These are phyloP conservation scores for Philhelius pedissequus DNA, from an alignment of 2,888 invertebrate genomes.

Conservation along the genomic window DNA sequence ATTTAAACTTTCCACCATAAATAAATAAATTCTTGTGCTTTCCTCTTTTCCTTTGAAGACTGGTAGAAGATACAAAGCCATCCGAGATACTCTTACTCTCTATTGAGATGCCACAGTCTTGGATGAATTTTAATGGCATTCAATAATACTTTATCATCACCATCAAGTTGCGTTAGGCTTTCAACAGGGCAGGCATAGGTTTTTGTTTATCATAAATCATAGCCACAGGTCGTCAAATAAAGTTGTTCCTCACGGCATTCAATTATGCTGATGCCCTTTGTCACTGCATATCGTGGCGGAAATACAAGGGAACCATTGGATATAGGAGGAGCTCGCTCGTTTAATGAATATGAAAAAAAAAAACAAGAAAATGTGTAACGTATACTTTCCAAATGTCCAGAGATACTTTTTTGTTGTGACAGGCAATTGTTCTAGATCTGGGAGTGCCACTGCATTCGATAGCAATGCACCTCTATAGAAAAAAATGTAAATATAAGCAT, in stretches of 20 bases:
- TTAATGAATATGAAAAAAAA: background rate
- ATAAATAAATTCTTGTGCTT: conserved; percentile 22
- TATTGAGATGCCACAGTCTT: conserved; percentile 40
- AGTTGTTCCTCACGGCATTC: conserved; percentile 5
- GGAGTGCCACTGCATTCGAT: conserved; percentile 27
- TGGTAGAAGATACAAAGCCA: no score
- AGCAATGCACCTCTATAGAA: background rate
- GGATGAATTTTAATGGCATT: conserved; percentile 14
- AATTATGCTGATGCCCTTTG: conserved; percentile 39
- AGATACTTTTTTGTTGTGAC: background rate
- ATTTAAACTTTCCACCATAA: conserved; percentile 51
- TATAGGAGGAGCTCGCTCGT: background rate
- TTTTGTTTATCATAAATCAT: conserved; percentile 45
- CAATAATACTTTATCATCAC: background rate
- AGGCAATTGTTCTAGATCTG: conserved; percentile 1
- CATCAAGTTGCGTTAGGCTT: background rate
- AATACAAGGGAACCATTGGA: background rate
- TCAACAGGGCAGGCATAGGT: conserved; percentile 13
- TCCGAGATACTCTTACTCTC: background rate
- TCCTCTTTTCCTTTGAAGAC: background rate
- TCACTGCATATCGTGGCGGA: background rate
- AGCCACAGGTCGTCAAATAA: background rate
- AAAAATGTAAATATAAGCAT: conserved; percentile 8
- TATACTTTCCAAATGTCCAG: conserved; percentile 32
- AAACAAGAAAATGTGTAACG: conserved; percentile 15